phyloP scores from a whole-genome alignment of 2,888 invertebrate species.

The Dinocampus coccinellae region DNA sequence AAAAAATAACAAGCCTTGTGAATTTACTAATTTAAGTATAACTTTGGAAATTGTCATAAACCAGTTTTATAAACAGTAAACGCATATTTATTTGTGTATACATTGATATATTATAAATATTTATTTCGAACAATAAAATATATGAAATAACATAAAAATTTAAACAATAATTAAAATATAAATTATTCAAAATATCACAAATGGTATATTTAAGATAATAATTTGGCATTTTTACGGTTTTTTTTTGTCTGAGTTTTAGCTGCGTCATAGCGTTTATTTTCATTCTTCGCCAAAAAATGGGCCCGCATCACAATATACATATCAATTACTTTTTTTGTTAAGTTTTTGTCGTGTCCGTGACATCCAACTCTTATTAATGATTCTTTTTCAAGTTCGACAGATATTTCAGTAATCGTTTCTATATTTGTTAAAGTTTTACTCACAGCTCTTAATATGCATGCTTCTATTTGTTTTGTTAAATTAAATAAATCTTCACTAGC shows the following conservation, averaged over 20 bases:
- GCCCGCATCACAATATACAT: constrained; percentile 2
- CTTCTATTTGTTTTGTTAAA: background rate
- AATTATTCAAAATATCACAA: background rate
- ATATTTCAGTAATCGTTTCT: background rate
- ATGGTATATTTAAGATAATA: background rate
- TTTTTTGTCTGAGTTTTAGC: background rate
- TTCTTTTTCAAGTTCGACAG: background rate
- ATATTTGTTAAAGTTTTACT: background rate
- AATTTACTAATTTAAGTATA: background rate
- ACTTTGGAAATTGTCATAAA: too few relatives aligned
- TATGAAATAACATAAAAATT: background rate
- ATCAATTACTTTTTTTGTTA: background rate
- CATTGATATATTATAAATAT: too few relatives aligned
- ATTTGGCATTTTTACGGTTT: constrained; percentile 3
- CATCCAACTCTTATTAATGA: background rate
- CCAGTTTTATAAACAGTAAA: background rate
- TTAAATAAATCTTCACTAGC: background rate
- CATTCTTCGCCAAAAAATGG: background rate
- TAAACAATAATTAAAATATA: background rate
- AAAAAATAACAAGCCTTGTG: background rate
- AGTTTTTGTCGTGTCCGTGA: background rate
- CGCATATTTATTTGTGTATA: background rate
- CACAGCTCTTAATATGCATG: background rate
- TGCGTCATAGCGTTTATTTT: background rate
- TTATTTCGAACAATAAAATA: background rate